Evolutionary conservation across 2,888 invertebrate genomes (phyloP).

Genomic region (Stenolophus ochropezus): DNA sequence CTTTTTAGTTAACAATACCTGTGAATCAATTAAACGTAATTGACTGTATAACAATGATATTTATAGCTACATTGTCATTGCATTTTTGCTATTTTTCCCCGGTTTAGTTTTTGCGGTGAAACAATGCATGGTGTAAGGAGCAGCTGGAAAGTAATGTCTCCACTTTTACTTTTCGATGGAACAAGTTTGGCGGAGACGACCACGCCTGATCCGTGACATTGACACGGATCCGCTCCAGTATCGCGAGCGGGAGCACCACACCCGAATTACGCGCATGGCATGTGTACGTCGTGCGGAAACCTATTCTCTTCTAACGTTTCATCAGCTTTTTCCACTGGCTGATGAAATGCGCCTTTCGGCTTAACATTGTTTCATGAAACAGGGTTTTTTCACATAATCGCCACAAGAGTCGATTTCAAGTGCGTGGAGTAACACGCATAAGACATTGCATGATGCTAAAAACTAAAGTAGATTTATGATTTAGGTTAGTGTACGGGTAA

Average conservation of each 20-base stretch:
- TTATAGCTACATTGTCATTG: neutral
- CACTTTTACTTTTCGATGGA: slow-evolving; percentile 53
- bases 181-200: slow-evolving; percentile 51
- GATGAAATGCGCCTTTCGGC: neutral
- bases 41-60: too few species aligned
- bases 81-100: slow-evolving; percentile 16
- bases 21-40: too few species aligned
- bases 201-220: slow-evolving; percentile 53
- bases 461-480: too few species aligned
- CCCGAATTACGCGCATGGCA: slow-evolving; percentile 30
- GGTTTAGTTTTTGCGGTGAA: slow-evolving; percentile 24
- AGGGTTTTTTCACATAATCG: neutral
- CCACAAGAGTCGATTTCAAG: too few species aligned
- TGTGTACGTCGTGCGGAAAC: neutral
- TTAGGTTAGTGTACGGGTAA: too few species aligned
- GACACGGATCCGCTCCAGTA: slow-evolving; percentile 24
- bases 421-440: too few species aligned
- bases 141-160: slow-evolving; percentile 38
- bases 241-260: neutral
- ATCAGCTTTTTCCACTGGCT: neutral
- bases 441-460: too few species aligned
- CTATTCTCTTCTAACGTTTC: slow-evolving; percentile 9
- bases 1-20: too few species aligned
- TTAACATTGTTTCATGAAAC: neutral
- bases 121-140: slow-evolving; percentile 21